These are phyloP conservation scores for Balearica regulorum DNA, from an alignment of 2,797 vertebrate genomes.

Conservation along the genomic window DNA sequence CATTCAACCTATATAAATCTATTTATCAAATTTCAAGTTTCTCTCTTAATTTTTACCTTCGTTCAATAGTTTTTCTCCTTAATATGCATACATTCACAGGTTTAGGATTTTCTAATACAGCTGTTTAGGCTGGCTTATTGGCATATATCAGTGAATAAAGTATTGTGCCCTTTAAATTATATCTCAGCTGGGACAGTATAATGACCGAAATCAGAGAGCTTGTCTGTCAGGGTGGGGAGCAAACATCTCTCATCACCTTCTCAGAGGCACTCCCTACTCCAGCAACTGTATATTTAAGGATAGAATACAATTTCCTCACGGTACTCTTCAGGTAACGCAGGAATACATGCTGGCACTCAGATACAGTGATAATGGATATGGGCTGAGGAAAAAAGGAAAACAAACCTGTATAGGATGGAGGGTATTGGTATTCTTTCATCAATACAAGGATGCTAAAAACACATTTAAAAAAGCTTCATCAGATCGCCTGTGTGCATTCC, in stretches of 20 bases:
- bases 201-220: neutral
- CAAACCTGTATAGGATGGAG: neutral
- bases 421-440: neutral
- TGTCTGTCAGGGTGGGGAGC: neutral
- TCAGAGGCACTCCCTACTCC: neutral
- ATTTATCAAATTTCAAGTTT: neutral
- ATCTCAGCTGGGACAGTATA: neutral
- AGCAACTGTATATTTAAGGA: neutral
- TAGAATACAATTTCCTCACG: fast-evolving
- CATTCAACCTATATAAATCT: neutral
- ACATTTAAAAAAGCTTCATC: neutral
- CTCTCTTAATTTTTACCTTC: neutral
- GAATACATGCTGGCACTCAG: neutral
- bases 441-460: neutral
- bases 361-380: neutral
- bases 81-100: neutral
- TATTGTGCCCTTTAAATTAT: neutral
- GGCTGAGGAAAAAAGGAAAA: neutral
- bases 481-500: neutral
- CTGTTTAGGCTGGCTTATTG: neutral
- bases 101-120: neutral
- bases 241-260: neutral
- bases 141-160: neutral
- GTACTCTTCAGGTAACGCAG: neutral
- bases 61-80: neutral